Evolutionary conservation across 2,888 invertebrate genomes (phyloP).

Genomic region (Entomobrya proxima): DNA sequence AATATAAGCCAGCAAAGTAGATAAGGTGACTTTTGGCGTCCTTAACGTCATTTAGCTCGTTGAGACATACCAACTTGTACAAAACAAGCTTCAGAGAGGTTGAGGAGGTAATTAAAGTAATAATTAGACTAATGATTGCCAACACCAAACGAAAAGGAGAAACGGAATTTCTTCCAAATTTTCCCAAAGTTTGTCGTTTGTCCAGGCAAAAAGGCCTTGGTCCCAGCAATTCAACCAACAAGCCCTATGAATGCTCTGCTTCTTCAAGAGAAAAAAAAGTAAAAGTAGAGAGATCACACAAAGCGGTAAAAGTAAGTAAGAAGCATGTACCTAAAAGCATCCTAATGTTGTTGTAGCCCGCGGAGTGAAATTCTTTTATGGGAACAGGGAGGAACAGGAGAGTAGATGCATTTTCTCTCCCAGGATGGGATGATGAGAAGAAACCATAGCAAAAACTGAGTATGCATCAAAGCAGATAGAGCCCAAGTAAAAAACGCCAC

Average conservation of each 20-base stretch:
- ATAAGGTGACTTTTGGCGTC: constrained; percentile 64
- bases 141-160: constrained; percentile 49
- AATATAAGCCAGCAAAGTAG: constrained; percentile 37
- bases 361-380: constrained; percentile 6
- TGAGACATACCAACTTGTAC: constrained; percentile 62
- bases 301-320: not conserved
- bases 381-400: not conserved
- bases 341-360: not conserved
- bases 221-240: no score
- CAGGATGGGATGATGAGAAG: not conserved
- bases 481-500: not conserved
- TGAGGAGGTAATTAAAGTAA: constrained; percentile 74
- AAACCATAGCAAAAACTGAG: no score
- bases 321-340: not conserved
- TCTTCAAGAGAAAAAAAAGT: not conserved
- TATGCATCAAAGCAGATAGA: not conserved
- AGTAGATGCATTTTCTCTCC: not conserved
- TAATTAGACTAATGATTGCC: constrained; percentile 73
- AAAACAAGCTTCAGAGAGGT: constrained; percentile 67
- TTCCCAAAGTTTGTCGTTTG: not conserved
- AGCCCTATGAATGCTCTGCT: no score
- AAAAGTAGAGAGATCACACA: not conserved
- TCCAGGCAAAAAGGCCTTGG: constrained; percentile 21
- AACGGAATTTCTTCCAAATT: constrained; percentile 10
- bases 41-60: constrained; percentile 67